Evolutionary conservation across 2,888 invertebrate species (phyloP), one percentile per base, ranked within the genome.

Genomic region (Drosophila meridionalis): DNA sequence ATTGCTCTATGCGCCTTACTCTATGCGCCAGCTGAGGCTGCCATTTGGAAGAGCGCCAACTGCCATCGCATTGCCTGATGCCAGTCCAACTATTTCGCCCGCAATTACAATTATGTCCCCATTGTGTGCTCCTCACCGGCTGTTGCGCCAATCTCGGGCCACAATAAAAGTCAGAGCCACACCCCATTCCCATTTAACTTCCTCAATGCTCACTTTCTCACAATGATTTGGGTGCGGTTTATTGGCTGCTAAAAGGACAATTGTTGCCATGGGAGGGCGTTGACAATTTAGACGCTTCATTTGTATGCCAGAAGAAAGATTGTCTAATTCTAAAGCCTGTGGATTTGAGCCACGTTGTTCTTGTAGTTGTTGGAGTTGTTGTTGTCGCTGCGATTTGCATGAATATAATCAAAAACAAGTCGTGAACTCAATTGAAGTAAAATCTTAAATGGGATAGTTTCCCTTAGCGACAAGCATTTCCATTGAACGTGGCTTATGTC

Each of bases 201-300:
- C 64, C 64, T 42, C 45, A 43, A 30, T 45, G 47, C 53, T 63
- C 26, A 75, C 64, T 65, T 80, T 70, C 52, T 47, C 65, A 61
- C 64, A 64, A 68, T 72, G 58, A 55, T 71, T 71, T 75, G 65
- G 76, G 62, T 69, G 71, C 40, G 76, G 71, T 68, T 79, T 78
- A 80, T 78, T 78, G 80, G 68, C 76, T 78, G 78, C 80, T 80
- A 78, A 78, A 68, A 79, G 71, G 53, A 75, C 78, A 78, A 75
- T 69, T 76, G 42, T 42, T 42, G 48, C 40, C 40, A 50, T n/a
- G 47, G 38, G 38, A 34, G 11, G 26, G 64, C 63, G 53, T 61
- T 42, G 34, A 72, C 57, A 70, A 68, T 80, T 74, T 45, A 60
- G 59, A 45, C 65, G 78, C 73, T 76, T 89, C 72, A 86, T 83